These are phyloP conservation scores for Stegastes partitus DNA, from an alignment of 2,113 vertebrate species.

Conservation along the genomic window DNA sequence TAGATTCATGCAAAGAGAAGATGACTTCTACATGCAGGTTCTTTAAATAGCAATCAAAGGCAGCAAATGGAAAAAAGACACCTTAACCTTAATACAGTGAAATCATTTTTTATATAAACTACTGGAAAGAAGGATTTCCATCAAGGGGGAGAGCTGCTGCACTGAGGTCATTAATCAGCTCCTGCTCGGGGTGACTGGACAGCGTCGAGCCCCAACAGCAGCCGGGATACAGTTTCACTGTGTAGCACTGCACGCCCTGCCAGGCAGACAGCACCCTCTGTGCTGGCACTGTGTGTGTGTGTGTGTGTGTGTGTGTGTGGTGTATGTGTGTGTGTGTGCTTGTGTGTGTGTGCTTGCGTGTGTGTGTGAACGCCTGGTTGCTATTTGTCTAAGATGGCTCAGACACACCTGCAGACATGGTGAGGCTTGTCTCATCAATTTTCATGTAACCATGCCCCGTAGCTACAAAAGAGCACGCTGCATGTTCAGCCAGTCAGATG, in stretches of 20 bases:
- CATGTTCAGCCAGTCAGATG: constrained; percentile 35
- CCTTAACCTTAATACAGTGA: too few species aligned
- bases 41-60: constrained; percentile 29
- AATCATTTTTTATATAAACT: constrained; percentile 58
- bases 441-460: constrained; percentile 50
- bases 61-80: constrained; percentile 36
- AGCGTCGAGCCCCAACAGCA: constrained; percentile 52
- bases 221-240: constrained; percentile 44
- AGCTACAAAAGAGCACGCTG: constrained; percentile 20
- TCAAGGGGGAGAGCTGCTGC: constrained; percentile 49
- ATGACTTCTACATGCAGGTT: neutral
- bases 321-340: constrained; percentile 18
- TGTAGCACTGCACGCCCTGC: constrained; percentile 38
- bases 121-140: constrained; percentile 56
- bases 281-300: constrained; percentile 1
- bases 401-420: constrained; percentile 64
- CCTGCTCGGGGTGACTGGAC: constrained; percentile 61
- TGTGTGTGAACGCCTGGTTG: constrained; percentile 14
- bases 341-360: constrained; percentile 23
- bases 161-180: constrained; percentile 72
- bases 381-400: constrained; percentile 46
- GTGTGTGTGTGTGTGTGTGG: constrained; percentile 26
- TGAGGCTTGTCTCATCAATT: constrained; percentile 66
- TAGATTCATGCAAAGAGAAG: neutral
- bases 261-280: constrained; percentile 44